A percentile compares a stretch with the other conserved stretches of the same genome.
phyloP scores from a whole-genome alignment of 2,113 vertebrate species.

The Protomyctophum bolini region DNA sequence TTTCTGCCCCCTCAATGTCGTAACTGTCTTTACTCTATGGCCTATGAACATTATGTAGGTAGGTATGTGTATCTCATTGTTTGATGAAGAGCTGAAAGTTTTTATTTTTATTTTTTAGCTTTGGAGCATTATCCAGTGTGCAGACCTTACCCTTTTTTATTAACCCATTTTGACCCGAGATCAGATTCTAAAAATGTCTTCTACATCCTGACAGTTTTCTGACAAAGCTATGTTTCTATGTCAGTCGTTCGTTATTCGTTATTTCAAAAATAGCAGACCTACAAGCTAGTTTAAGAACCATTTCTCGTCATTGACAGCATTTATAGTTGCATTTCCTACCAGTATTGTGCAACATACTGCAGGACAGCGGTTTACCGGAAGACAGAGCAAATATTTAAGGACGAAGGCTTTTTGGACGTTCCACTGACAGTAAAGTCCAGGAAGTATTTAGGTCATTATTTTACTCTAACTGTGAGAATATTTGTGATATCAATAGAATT shows the following conservation, averaged over 20 bases:
- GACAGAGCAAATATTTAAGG: slow-evolving; percentile 65
- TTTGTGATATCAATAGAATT: no score
- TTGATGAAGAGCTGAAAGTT: no score
- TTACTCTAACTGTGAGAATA: not conserved
- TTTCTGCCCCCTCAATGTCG: no score
- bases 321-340: slow-evolving; percentile 1
- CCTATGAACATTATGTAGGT: no score
- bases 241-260: not conserved
- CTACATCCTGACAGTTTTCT: no score
- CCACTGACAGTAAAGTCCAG: not conserved
- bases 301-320: not conserved
- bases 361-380: slow-evolving; percentile 9
- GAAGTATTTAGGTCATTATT: slow-evolving; percentile 6
- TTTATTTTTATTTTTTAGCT: no score
- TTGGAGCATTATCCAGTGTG: no score
- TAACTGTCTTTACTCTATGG: no score
- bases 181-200: no score
- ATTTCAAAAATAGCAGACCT: not conserved
- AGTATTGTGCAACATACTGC: slow-evolving; percentile 9
- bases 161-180: not conserved
- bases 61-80: no score
- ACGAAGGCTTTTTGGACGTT: slow-evolving; percentile 10
- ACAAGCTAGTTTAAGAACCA: not conserved
- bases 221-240: no score
- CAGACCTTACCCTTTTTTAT: no score